These are phyloP conservation scores for Alloplasta piceator DNA, from an alignment of 2,888 invertebrate genomes.

Conservation along the genomic window DNA sequence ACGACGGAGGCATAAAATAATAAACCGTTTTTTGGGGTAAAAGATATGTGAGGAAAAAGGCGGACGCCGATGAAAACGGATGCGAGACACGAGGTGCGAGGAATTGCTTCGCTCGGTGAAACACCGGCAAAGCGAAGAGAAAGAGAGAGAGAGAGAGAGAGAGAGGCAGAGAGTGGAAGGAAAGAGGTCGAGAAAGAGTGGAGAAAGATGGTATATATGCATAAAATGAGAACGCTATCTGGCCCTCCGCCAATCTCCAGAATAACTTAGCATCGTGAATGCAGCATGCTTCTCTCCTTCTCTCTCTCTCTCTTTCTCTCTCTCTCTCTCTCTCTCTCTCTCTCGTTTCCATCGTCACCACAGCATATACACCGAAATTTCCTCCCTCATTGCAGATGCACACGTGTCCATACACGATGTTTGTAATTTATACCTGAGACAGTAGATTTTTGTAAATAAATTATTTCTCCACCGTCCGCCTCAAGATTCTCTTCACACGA, in stretches of 20 bases:
- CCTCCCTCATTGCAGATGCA: conserved; percentile 3
- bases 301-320: too few species aligned
- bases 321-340: neutral
- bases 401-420: conserved; percentile 9
- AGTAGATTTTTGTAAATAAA: conserved; percentile 4
- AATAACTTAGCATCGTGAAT: conserved; percentile 71
- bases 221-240: conserved; percentile 64
- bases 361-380: conserved; percentile 18
- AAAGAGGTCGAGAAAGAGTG: conserved; percentile 53
- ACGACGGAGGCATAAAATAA: conserved; percentile 31
- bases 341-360: neutral
- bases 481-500: too few species aligned
- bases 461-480: too few species aligned
- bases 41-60: conserved; percentile 25
- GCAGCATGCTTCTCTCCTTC: conserved; percentile 49
- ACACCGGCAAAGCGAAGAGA: conserved; percentile 38
- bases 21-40: conserved; percentile 30
- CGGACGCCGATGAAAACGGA: conserved; percentile 50
- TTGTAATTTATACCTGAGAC: conserved; percentile 28
- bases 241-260: conserved; percentile 72
- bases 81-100: conserved; percentile 33
- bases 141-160: neutral
- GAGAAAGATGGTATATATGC: conserved; percentile 38
- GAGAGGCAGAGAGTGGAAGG: conserved; percentile 31
- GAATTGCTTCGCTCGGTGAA: conserved; percentile 46